A percentile compares a stretch with the other conserved stretches of the same genome.
Conservation (phyloP, 2,888 invertebrate genomes). For the Synergus itoensis region DNA sequence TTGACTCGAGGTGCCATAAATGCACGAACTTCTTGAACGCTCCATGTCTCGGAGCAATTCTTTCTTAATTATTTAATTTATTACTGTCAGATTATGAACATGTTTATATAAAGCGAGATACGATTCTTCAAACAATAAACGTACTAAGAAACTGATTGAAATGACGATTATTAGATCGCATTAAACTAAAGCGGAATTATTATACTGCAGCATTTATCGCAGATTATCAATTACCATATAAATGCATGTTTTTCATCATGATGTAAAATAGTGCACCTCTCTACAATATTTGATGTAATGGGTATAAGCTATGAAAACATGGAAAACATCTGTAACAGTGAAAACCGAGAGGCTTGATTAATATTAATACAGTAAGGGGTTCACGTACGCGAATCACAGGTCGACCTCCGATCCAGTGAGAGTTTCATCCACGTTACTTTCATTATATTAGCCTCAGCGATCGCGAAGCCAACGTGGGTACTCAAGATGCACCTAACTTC, state of each 20-base stretch:
- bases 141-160: neutral
- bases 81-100: neutral
- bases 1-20: neutral
- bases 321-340: slow-evolving; percentile 13
- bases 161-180: neutral
- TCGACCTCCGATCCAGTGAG: slow-evolving; percentile 28
- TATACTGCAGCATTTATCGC: neutral
- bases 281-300: neutral
- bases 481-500: slow-evolving; percentile 39
- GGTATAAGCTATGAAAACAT: slow-evolving; percentile 1
- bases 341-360: slow-evolving; percentile 1
- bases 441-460: slow-evolving; percentile 8
- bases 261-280: neutral
- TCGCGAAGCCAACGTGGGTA: neutral
- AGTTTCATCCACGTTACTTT: slow-evolving; percentile 29
- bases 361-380: neutral
- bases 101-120: neutral
- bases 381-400: neutral
- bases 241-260: neutral
- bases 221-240: neutral
- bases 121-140: neutral
- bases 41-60: neutral
- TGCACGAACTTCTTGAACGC: neutral
- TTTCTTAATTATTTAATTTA: neutral
- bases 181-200: neutral